Percentiles rank a stretch among this genome's conserved stretches.
Conservation (phyloP, 2,113 vertebrate genomes). For the Lates calcarifer region DNA sequence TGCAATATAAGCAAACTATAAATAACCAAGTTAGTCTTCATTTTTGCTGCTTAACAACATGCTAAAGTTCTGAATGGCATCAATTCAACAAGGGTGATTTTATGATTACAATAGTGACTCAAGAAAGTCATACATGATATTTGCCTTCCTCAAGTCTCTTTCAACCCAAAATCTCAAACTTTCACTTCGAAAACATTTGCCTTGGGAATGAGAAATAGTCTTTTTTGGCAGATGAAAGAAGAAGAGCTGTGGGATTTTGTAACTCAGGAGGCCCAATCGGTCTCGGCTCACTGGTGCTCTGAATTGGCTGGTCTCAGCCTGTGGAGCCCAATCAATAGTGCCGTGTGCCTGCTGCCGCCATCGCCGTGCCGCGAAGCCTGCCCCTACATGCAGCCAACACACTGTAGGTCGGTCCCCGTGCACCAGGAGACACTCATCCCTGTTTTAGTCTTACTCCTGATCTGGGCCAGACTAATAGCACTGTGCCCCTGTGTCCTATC, state of each 20-base stretch:
- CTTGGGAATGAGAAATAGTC: constrained; percentile 68
- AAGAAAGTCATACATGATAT: constrained; percentile 21
- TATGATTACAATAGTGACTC: not conserved
- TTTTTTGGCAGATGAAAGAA: constrained; percentile 70
- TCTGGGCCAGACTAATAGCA: constrained; percentile 26
- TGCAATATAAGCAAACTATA: not conserved
- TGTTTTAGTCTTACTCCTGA: constrained; percentile 45
- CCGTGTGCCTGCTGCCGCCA: constrained; percentile 60
- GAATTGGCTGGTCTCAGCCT: constrained; percentile 85
- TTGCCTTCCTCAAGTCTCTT: constrained; percentile 30
- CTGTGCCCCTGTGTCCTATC: not conserved
- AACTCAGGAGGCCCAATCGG: constrained; percentile 84
- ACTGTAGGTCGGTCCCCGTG: constrained; percentile 50
- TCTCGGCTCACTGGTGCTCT: constrained; percentile 85
- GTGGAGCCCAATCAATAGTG: constrained; percentile 84
- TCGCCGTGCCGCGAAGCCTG: constrained; percentile 41
- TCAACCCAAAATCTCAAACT: constrained; percentile 61
- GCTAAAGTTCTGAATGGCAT: no score
- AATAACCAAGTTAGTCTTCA: not conserved
- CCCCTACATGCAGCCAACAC: constrained; percentile 55
- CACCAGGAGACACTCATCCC: constrained; percentile 46
- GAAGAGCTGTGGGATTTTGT: constrained; percentile 78
- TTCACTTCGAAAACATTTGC: constrained; percentile 70
- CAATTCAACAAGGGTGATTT: not conserved
- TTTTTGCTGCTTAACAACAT: not conserved